Evolutionary conservation across 1,140 invertebrate species (phyloP).

Genomic region (Yoshiicerus persimilis): DNA sequence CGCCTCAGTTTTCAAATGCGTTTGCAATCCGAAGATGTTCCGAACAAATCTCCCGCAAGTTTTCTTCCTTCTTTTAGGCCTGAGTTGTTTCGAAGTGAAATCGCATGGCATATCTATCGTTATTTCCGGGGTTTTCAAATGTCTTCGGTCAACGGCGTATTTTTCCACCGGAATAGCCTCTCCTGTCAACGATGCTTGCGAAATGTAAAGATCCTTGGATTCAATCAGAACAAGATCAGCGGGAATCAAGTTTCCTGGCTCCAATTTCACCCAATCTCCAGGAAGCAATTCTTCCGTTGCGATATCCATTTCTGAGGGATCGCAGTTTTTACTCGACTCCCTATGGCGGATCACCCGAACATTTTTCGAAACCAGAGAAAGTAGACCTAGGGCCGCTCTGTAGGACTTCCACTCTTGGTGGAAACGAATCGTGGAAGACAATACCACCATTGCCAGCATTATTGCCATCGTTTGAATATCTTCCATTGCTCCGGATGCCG

Average conservation of each 20-base stretch:
- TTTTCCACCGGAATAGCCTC: slow-evolving; percentile 36
- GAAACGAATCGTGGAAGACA: slow-evolving; percentile 22
- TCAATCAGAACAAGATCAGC: background rate
- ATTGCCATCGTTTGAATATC: slow-evolving; percentile 24
- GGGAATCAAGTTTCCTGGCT: slow-evolving; percentile 21
- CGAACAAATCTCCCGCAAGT: background rate
- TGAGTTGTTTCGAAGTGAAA: background rate
- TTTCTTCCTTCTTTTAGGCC: background rate
- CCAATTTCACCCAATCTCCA: slow-evolving; percentile 27
- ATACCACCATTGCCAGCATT: slow-evolving; percentile 30
- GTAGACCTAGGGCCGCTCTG: background rate
- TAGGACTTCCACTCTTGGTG: slow-evolving; percentile 31
- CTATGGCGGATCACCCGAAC: background rate
- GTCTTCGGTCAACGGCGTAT: background rate
- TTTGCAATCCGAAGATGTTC: background rate
- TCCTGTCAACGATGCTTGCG: slow-evolving; percentile 29
- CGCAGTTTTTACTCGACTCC: background rate
- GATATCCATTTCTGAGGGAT: background rate
- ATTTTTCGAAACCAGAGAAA: slow-evolving; percentile 6
- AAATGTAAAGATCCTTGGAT: slow-evolving; percentile 33
- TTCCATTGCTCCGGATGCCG: background rate
- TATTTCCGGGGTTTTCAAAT: background rate
- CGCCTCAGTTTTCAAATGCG: background rate
- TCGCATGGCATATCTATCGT: background rate
- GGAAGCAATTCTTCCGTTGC: background rate